Conservation (phyloP, 1,140 invertebrate genomes). For the Ceratina australensis region DNA sequence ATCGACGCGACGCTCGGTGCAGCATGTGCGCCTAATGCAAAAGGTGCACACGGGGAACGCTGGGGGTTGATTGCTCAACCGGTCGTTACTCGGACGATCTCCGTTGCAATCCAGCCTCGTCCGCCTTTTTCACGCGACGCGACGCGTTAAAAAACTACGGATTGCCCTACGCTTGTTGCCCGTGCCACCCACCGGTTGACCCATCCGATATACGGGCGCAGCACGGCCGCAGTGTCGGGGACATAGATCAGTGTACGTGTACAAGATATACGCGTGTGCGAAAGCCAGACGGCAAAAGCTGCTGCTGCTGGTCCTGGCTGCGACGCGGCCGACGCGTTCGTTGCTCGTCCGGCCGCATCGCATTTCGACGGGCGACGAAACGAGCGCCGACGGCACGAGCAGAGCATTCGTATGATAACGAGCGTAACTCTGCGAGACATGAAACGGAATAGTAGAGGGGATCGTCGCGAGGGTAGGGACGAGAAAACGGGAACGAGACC, state of each 20-base stretch:
- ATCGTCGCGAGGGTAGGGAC: slow-evolving; percentile 31
- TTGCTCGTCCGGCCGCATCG: slow-evolving; percentile 43
- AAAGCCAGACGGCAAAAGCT: slow-evolving; percentile 36
- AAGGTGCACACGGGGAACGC: slow-evolving; percentile 6
- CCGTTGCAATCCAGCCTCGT: slow-evolving; percentile 17
- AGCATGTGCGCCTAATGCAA: slow-evolving; percentile 25
- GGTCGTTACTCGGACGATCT: slow-evolving; percentile 29
- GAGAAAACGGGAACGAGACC: slow-evolving; percentile 31
- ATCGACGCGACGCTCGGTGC: neutral
- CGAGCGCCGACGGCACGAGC: slow-evolving; percentile 56
- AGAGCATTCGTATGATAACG: slow-evolving; percentile 71
- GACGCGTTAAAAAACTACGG: slow-evolving; percentile 14
- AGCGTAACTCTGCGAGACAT: slow-evolving; percentile 65
- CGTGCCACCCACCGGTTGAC: slow-evolving; percentile 18
- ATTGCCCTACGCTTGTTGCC: neutral
- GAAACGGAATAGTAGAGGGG: slow-evolving; percentile 46
- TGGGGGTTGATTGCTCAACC: neutral
- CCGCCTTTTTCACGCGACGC: slow-evolving; percentile 28
- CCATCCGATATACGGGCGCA: slow-evolving; percentile 3
- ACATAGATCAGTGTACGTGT: neutral
- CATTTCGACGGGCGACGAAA: slow-evolving; percentile 57
- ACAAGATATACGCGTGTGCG: neutral
- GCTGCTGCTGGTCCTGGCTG: slow-evolving; percentile 21
- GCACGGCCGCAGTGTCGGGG: neutral
- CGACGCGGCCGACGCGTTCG: slow-evolving; percentile 18